Evolutionary conservation across 2,888 invertebrate species (phyloP), one percentile per base, ranked within the genome.

Genomic region (Polymixis flavicincta): DNA sequence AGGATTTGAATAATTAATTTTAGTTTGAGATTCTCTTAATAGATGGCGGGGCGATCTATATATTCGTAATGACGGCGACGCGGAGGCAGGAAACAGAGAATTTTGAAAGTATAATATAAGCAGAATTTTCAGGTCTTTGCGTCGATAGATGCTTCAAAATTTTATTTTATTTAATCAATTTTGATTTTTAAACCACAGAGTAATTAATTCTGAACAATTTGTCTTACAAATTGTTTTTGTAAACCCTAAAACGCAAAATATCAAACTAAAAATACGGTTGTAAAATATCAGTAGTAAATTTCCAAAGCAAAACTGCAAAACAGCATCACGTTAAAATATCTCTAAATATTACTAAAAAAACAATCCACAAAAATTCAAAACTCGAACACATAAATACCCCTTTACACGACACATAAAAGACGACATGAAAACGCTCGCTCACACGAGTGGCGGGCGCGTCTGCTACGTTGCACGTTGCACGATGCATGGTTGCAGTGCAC

Each of bases 401-500:
- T 63, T 37, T 55, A 66, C 57, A 83, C 80, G 11, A 50, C 2
- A 70, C 57, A 83, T 79, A 70, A 70, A 59, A 80, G 32, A n/a
- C 69, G 71, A 65, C 61, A 72, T 64, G 61, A 74, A 82, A 82
- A 70, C 19, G 78, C 55, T 60, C 61, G 57, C 66, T 57, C 74
- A 61, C 84, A 73, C 80, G 72, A 64, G 76, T 61, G 77, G 72
- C 50, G 45, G 48, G 73, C 70, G 63, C 67, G 83, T 54, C 63
- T 67, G 66, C 59, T 76, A 81, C 85, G 85, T 84, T 74, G 59
- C 80, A 83, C 74, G 82, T 78, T 79, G 78, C 80, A 79, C 65
- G 4, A n/a, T n/a, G n/a, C n/a, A n/a, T n/a, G 78, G 83, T 76
- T 76, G 84, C 92, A 81, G 90, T 92, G 95, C 94, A 93, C 89